phyloP scores from a whole-genome alignment of 2,888 invertebrate genomes.

The Xiphydria camelus region DNA sequence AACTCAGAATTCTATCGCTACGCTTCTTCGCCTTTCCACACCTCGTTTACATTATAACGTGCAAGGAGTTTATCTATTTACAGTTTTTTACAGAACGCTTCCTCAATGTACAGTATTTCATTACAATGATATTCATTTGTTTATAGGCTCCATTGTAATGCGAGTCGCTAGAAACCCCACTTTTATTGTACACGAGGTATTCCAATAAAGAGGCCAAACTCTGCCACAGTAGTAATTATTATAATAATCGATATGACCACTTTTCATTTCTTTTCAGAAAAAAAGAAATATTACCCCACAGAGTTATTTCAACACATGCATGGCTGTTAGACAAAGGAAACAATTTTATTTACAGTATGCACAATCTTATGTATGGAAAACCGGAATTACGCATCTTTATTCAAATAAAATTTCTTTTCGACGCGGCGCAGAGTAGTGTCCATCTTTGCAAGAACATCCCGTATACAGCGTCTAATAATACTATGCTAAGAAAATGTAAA shows the following conservation, averaged over 20 bases:
- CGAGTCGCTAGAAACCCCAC: neutral
- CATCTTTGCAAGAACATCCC: slow-evolving; percentile 7
- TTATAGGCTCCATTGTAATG: neutral
- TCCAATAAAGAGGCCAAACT: neutral
- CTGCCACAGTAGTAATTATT: neutral
- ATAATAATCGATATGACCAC: neutral
- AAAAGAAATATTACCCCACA: too few relatives aligned
- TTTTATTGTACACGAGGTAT: neutral
- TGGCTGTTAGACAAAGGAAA: too few relatives aligned
- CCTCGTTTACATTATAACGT: slow-evolving; percentile 3
- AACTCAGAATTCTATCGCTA: slow-evolving; percentile 34
- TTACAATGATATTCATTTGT: slow-evolving; percentile 29
- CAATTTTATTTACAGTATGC: too few relatives aligned
- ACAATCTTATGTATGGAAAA: too few relatives aligned
- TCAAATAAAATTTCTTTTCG: slow-evolving; percentile 7
- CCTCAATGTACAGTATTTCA: slow-evolving; percentile 46
- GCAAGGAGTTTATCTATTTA: slow-evolving; percentile 36
- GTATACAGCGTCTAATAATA: slow-evolving; percentile 30
- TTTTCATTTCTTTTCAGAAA: too few relatives aligned
- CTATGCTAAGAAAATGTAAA: slow-evolving; percentile 39
- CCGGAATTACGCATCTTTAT: too few relatives aligned
- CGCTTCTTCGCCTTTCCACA: slow-evolving; percentile 10
- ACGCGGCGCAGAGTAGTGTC: too few relatives aligned
- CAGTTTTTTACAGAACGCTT: slow-evolving; percentile 47
- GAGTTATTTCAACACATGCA: too few relatives aligned